A percentile compares a stretch with the other conserved stretches of the same genome.
Evolutionary conservation across 2,797 vertebrate species (phyloP).

Genomic region (Tragopan temminckii): DNA sequence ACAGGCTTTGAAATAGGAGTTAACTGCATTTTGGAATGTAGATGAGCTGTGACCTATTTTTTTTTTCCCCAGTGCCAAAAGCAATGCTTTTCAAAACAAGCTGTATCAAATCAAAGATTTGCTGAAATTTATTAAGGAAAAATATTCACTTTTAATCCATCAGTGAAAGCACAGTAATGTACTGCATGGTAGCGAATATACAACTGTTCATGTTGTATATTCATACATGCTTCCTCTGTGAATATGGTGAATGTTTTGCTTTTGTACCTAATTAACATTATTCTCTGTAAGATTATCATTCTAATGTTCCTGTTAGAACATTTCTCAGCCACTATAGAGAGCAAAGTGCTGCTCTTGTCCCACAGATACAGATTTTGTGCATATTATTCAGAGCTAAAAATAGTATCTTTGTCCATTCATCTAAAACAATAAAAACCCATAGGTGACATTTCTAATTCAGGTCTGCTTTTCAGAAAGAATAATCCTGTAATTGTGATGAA

Average conservation of each 20-base stretch:
- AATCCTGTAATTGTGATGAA: not conserved
- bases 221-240: not conserved
- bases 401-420: not conserved
- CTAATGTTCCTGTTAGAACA: not conserved
- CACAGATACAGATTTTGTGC: not conserved
- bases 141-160: not conserved
- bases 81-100: slow-evolving; percentile 24
- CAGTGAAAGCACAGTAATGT: not conserved
- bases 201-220: not conserved
- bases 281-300: not conserved
- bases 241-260: not conserved
- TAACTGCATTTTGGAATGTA: slow-evolving; percentile 48
- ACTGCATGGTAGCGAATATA: not conserved
- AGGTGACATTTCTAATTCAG: not conserved
- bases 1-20: slow-evolving; percentile 44
- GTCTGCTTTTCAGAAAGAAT: not conserved
- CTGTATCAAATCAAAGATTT: not conserved
- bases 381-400: not conserved
- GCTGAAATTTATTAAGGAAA: not conserved
- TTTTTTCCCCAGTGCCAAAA: not conserved
- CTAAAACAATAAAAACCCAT: not conserved
- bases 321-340: not conserved
- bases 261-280: rapidly evolving
- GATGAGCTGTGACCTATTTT: slow-evolving; percentile 38
- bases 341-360: not conserved